These are phyloP conservation scores for Hesperophylax magnus DNA, from an alignment of 1,140 invertebrate genomes.

Conservation along the genomic window DNA sequence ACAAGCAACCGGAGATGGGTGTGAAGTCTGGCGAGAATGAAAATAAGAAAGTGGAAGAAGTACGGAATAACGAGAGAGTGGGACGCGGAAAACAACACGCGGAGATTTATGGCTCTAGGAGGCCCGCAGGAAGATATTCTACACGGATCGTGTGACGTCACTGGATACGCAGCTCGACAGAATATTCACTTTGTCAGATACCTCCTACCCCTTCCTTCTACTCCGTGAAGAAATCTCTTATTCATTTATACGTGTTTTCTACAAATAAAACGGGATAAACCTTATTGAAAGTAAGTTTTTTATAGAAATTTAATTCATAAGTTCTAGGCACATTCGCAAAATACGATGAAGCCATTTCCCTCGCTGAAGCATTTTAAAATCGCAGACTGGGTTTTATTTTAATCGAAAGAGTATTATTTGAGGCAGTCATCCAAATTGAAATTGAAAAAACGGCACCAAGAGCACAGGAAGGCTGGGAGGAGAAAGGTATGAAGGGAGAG, in stretches of 20 bases:
- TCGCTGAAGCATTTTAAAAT: constrained; percentile 7
- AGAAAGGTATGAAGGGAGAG: too few species aligned
- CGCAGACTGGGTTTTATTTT: constrained; percentile 44
- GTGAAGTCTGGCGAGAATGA: constrained; percentile 52
- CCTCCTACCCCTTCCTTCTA: neutral
- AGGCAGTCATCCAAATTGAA: constrained; percentile 55
- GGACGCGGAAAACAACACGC: constrained; percentile 51
- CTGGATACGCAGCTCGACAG: constrained; percentile 1
- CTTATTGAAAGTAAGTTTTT: neutral
- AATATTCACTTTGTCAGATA: neutral
- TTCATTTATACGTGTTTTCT: too few species aligned
- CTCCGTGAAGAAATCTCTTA: too few species aligned
- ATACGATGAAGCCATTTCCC: constrained; percentile 2
- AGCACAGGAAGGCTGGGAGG: constrained; percentile 1
- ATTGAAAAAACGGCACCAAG: constrained; percentile 53
- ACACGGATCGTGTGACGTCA: constrained; percentile 43
- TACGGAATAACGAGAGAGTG: constrained; percentile 44
- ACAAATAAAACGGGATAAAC: too few species aligned
- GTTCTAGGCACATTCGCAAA: neutral
- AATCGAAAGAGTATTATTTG: constrained; percentile 51
- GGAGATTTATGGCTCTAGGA: constrained; percentile 51
- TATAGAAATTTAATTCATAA: neutral
- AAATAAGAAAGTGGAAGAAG: constrained; percentile 49
- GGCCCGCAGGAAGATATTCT: constrained; percentile 41
- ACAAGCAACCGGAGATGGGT: constrained; percentile 58